These are phyloP conservation scores for Cardinalis cardinalis DNA, from an alignment of 2,113 vertebrate species.

Conservation along the genomic window DNA sequence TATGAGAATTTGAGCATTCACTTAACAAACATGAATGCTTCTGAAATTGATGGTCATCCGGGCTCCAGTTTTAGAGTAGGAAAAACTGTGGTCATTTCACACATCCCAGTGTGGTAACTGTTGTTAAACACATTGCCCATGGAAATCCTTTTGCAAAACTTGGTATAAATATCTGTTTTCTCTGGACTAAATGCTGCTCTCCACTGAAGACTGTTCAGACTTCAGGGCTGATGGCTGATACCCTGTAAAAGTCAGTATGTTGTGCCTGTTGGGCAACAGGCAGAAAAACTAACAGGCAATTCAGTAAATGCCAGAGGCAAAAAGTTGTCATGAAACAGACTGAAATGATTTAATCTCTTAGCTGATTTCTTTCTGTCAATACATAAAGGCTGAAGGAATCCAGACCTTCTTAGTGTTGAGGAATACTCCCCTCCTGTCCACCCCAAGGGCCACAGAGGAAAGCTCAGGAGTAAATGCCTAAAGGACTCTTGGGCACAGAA, in stretches of 20 bases:
- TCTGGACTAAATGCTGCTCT: background rate
- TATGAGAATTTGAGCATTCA: background rate
- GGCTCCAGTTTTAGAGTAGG: background rate
- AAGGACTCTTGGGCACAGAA: background rate
- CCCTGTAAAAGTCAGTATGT: background rate
- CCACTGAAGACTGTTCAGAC: background rate
- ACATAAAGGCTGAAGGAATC: background rate
- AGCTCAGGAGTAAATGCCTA: background rate
- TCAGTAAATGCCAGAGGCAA: background rate
- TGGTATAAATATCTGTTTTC: background rate
- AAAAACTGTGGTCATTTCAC: background rate
- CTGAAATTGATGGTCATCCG: background rate
- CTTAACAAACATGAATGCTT: background rate
- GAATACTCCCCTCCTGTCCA: background rate
- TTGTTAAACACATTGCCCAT: background rate
- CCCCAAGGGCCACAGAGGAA: background rate
- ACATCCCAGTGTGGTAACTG: background rate
- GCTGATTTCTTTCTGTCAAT: background rate
- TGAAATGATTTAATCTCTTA: background rate
- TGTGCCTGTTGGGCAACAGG: background rate
- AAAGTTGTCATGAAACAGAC: background rate
- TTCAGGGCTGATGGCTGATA: background rate
- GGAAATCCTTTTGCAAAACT: background rate
- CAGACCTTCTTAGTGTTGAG: background rate
- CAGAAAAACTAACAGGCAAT: background rate